phyloP scores from a whole-genome alignment of 2,797 vertebrate genomes.

The Leptatherina wallacei region DNA sequence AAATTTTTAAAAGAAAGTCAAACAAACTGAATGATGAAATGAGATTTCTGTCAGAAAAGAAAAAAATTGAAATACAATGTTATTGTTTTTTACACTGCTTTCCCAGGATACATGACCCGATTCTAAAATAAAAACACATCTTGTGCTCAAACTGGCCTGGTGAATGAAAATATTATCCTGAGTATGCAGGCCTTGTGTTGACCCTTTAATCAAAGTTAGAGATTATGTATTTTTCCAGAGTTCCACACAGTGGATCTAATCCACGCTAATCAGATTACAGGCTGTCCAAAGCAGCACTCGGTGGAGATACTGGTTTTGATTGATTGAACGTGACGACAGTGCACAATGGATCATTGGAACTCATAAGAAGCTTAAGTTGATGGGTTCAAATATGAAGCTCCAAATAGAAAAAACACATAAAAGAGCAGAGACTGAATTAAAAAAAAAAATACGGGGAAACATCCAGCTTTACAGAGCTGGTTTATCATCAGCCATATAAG shows the following conservation, averaged over 20 bases:
- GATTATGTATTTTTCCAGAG: conserved; percentile 42
- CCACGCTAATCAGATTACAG: conserved; percentile 72
- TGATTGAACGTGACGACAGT: conserved; percentile 61
- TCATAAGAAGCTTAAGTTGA: conserved; percentile 62
- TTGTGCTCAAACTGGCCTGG: neutral
- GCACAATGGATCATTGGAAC: conserved; percentile 33
- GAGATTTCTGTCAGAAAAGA: too few relatives aligned
- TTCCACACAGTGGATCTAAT: conserved; percentile 59
- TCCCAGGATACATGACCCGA: too few relatives aligned
- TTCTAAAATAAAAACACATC: neutral
- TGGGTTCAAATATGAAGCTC: conserved; percentile 45
- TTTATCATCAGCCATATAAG: conserved; percentile 35
- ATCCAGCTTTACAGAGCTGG: neutral
- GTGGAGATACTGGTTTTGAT: conserved; percentile 48
- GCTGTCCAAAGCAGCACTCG: conserved; percentile 29
- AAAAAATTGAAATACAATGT: too few relatives aligned
- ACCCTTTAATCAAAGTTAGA: conserved; percentile 52
- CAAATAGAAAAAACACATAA: conserved; percentile 15
- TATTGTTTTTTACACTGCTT: too few relatives aligned
- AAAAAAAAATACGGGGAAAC: neutral
- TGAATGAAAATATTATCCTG: conserved; percentile 42
- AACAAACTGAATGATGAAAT: too few relatives aligned
- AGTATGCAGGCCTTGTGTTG: conserved; percentile 16
- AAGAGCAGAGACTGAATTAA: conserved; percentile 11
- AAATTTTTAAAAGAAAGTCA: too few relatives aligned